Conservation (phyloP, 2,113 vertebrate species). For the Pseudopipra pipra region DNA sequence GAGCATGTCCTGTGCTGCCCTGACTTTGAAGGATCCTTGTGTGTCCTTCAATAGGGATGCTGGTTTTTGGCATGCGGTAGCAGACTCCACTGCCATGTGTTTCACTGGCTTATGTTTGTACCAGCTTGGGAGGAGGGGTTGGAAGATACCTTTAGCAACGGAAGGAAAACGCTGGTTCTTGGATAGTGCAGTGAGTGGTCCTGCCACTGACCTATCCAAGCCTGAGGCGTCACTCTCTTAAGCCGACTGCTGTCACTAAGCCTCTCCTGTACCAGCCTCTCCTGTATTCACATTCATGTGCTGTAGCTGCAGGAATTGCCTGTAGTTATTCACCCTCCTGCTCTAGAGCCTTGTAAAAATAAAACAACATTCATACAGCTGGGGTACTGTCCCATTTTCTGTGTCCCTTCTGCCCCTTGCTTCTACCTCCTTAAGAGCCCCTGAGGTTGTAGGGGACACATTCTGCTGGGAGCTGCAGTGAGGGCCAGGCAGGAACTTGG, state of each 20-base stretch:
- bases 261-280: background rate
- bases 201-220: background rate
- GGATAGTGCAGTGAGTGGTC: background rate
- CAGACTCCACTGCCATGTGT: background rate
- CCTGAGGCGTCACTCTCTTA: accelerated
- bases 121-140: background rate
- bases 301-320: background rate
- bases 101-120: background rate
- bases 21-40: background rate
- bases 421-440: background rate
- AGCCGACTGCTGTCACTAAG: background rate
- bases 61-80: background rate
- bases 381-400: background rate
- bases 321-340: background rate
- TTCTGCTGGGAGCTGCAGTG: background rate
- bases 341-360: background rate
- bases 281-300: background rate
- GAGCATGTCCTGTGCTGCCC: background rate
- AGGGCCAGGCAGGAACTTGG: accelerated
- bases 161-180: accelerated
- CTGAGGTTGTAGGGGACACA: background rate
- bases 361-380: accelerated
- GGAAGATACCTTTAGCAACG: background rate
- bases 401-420: background rate
- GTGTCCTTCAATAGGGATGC: background rate